phyloP scores from a whole-genome alignment of 2,888 invertebrate species.

The Trissolcus brochymenae region DNA sequence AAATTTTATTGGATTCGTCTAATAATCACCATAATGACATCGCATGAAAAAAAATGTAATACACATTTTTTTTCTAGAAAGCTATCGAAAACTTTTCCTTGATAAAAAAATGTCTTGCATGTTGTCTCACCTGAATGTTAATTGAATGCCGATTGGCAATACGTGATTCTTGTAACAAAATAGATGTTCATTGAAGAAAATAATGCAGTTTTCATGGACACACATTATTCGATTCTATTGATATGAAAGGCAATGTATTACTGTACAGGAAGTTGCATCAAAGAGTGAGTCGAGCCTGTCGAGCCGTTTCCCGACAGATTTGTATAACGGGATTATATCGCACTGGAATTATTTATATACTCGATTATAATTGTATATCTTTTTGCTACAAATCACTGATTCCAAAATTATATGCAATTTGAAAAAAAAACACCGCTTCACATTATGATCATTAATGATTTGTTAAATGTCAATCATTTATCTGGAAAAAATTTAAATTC shows the following conservation, averaged over 20 bases:
- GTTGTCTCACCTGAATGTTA: conserved; percentile 1
- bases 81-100: conserved; percentile 2
- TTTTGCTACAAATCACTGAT: not conserved
- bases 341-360: conserved; percentile 44
- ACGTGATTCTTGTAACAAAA: conserved; percentile 16
- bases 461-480: too few species aligned
- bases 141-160: not conserved
- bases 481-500: too few species aligned
- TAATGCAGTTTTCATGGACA: conserved; percentile 50
- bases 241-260: conserved; percentile 59
- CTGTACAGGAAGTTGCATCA: conserved; percentile 64
- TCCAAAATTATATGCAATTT: not conserved
- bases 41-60: too few species aligned
- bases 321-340: conserved; percentile 59
- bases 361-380: conserved; percentile 53
- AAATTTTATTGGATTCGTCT: not conserved
- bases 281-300: conserved; percentile 62
- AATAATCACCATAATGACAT: not conserved
- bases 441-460: too few species aligned
- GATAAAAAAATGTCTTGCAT: not conserved
- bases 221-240: conserved; percentile 48
- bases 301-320: conserved; percentile 64
- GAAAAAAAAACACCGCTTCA: too few species aligned
- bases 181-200: conserved; percentile 31
- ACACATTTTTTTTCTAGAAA: conserved; percentile 1